Percentiles rank a stretch among this genome's conserved stretches.
These are phyloP conservation scores for Vicugna pacos DNA, from an alignment of 2,113 vertebrate genomes.

Conservation along the genomic window DNA sequence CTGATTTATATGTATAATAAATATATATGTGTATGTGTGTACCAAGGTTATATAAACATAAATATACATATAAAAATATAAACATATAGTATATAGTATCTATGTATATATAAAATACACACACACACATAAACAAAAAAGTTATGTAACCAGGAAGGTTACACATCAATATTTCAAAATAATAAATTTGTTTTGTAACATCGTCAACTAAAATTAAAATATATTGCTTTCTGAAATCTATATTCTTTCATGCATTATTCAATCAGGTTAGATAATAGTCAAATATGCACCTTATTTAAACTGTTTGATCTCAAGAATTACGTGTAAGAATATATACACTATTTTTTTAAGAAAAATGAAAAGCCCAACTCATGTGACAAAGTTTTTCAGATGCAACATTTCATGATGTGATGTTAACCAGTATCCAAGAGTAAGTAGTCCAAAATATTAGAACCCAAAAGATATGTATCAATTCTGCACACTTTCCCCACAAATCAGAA, in stretches of 20 bases:
- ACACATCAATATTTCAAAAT: background rate
- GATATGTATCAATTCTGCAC: background rate
- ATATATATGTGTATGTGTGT: too few relatives aligned
- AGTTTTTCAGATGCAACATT: background rate
- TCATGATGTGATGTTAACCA: background rate
- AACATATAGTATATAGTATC: background rate
- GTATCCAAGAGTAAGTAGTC: background rate
- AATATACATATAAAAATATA: background rate
- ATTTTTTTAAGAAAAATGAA: constrained; percentile 7
- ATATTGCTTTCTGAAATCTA: background rate
- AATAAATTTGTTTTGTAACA: background rate
- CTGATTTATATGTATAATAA: background rate
- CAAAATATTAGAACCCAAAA: background rate
- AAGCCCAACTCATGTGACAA: background rate
- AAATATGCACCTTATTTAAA: background rate
- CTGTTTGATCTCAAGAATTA: background rate
- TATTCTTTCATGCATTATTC: background rate
- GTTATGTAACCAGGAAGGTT: background rate
- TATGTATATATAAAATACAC: background rate
- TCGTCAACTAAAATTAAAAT: background rate
- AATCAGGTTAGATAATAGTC: background rate
- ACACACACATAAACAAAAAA: background rate
- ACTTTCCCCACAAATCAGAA: background rate
- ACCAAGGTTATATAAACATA: too few relatives aligned
- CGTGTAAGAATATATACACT: background rate